Evolutionary conservation across 35 echinoderm and acorn worm genomes (phyloP), one percentile per base, ranked within the genome.

Genomic region (Ophiothrix spiculata): DNA sequence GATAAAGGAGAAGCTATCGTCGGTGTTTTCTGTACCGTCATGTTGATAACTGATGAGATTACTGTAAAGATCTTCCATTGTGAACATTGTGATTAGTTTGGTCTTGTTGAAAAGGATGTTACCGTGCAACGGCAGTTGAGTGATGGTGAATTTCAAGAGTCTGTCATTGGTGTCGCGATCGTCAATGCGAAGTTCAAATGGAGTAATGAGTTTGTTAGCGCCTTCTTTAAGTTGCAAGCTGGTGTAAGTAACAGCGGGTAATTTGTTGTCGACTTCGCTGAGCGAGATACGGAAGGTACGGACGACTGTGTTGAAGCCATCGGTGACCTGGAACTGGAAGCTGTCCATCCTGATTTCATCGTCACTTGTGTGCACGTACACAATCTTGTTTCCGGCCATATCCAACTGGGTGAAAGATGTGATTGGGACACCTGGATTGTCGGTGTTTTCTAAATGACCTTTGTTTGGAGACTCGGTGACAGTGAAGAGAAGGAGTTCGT

Each of bases 1-100:
- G 33, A 93, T 99, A 86, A 99, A 99, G 39, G 96, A 99, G 92
- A 99, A 99, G 46, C 92, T 94, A 79, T 99, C 96, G 0, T 74
- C 16, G n/a, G 74, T 78, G 38, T 86, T 79, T 74, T 91, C 89
- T n/a, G 92, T 87, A 39, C 96, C 96, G 86, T 99, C 96, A 74
- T 99, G 92, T 80, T 94, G 96, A 84, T 99, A 99, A 74, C 96
- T 99, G 86, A 99, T 99, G 31, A 94, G 86, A 75, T 99, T 99
- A 29, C 94, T 88, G 82, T 98, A 91, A 13, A 98, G 36, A 54
- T 99, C 96, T 1, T 88, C 85, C 96, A 99, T 99, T 32, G 96
- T 91, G 83, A 99, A 99, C 35, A 79, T 86, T 2, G 87, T 89
- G 28, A 99, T 92, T 38, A 93, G 45, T 23, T 83, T 45, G 36